Percentiles rank a stretch among this genome's conserved stretches.
These are phyloP conservation scores for Lacerta agilis DNA, from an alignment of 2,797 vertebrate genomes.

Conservation along the genomic window DNA sequence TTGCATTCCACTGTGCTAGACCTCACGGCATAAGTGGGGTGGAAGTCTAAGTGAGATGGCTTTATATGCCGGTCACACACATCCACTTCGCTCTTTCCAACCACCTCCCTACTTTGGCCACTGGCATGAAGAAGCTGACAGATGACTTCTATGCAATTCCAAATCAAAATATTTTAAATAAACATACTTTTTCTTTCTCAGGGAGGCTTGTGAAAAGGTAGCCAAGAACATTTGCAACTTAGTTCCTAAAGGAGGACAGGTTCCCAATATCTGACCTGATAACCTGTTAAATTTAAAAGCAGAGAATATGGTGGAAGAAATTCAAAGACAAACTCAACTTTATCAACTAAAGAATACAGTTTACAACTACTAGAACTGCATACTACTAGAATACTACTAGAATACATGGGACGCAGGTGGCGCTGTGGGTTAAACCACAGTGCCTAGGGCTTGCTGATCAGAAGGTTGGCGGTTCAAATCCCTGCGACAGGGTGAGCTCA, in stretches of 20 bases:
- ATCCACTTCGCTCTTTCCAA: not conserved
- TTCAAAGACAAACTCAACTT: not conserved
- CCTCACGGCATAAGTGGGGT: not conserved
- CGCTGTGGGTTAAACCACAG: too few relatives aligned
- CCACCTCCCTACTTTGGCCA: not conserved
- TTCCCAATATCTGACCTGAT: slow-evolving; percentile 85
- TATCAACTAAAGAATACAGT: not conserved
- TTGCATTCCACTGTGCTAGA: not conserved
- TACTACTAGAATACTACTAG: too few relatives aligned
- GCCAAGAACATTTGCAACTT: slow-evolving; percentile 88
- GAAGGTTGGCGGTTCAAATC: too few relatives aligned
- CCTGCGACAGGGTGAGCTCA: too few relatives aligned
- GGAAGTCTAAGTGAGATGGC: not conserved
- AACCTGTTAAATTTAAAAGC: slow-evolving; percentile 75
- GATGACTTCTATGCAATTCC: slow-evolving; percentile 10
- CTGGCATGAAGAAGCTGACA: rapidly evolving
- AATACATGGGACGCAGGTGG: too few relatives aligned
- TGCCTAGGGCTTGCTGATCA: too few relatives aligned
- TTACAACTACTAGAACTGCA: not conserved
- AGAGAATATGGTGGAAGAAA: not conserved
- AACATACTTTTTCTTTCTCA: slow-evolving; percentile 83
- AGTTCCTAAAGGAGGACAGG: slow-evolving; percentile 86
- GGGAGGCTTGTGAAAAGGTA: slow-evolving; percentile 85
- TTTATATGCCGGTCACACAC: not conserved
- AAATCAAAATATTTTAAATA: slow-evolving; percentile 7